Conservation (phyloP, 2,113 vertebrate species). For the Halichoerus grypus region DNA sequence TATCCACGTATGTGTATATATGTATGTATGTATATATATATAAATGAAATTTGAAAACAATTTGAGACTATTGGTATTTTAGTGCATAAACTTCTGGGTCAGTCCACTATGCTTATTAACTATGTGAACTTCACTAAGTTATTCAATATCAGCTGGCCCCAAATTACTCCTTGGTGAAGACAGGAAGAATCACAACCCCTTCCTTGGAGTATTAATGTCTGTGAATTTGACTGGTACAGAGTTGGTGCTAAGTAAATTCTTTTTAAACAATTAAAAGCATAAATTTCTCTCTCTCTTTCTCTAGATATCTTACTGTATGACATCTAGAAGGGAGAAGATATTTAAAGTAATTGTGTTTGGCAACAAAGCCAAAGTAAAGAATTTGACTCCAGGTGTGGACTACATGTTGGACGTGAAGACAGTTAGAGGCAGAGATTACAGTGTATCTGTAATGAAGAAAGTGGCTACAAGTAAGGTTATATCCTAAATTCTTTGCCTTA, state of each 20-base stretch:
- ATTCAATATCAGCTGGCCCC: not conserved
- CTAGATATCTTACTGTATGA: conserved; percentile 87
- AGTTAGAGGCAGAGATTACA: conserved; percentile 87
- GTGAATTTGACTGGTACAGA: not conserved
- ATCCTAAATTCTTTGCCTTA: not conserved
- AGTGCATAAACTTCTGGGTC: not conserved
- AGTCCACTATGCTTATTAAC: not conserved
- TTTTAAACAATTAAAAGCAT: not conserved
- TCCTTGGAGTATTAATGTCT: not conserved
- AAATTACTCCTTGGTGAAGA: not conserved
- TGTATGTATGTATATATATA: not conserved
- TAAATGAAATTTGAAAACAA: conserved; percentile 9
- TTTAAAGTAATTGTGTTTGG: conserved; percentile 74
- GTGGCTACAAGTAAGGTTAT: conserved; percentile 90
- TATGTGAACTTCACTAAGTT: not conserved
- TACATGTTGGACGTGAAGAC: conserved; percentile 90
- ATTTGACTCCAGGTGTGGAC: conserved; percentile 89
- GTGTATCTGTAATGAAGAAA: conserved; percentile 83
- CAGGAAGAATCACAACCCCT: not conserved
- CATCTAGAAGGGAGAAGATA: conserved; percentile 77
- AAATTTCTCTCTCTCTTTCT: conserved; percentile 23
- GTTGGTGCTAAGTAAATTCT: not conserved
- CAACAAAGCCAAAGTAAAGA: conserved; percentile 87
- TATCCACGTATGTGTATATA: rapidly evolving
- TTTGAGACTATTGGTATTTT: not conserved